These are phyloP conservation scores for Sogatella furcifera DNA, from an alignment of 1,140 invertebrate species.

Conservation along the genomic window DNA sequence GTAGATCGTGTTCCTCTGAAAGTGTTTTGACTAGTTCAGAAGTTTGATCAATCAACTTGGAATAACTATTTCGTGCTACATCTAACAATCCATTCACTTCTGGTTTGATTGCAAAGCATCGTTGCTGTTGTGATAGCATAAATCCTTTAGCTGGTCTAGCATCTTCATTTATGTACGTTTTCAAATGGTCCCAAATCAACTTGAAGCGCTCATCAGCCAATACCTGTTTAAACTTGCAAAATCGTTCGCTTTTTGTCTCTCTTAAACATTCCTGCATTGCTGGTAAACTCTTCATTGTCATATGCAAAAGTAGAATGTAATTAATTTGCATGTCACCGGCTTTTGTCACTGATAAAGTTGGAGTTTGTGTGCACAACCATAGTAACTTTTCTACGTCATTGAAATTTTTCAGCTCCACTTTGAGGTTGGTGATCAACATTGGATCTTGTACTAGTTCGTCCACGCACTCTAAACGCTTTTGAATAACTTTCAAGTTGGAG, in stretches of 20 bases:
- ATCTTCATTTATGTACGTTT: conserved; percentile 59
- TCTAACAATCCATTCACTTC: conserved; percentile 64
- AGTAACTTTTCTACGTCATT: conserved; percentile 50
- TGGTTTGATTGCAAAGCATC: conserved; percentile 74
- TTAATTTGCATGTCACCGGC: conserved; percentile 66
- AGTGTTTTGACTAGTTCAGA: conserved; percentile 48
- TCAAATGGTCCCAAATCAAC: conserved; percentile 50
- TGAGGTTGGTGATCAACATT: conserved; percentile 41
- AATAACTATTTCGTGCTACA: conserved; percentile 63
- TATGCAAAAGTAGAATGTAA: conserved; percentile 66
- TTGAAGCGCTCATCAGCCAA: conserved; percentile 38
- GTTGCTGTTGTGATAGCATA: conserved; percentile 53
- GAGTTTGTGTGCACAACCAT: conserved; percentile 42
- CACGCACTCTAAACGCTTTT: conserved; percentile 56
- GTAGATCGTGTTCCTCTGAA: conserved; percentile 48
- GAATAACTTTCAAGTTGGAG: conserved; percentile 50
- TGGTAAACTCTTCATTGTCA: conserved; percentile 59
- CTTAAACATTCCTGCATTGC: conserved; percentile 37
- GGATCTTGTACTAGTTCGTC: conserved; percentile 57
- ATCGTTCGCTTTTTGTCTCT: not conserved
- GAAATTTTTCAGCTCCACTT: conserved; percentile 42
- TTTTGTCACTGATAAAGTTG: conserved; percentile 44
- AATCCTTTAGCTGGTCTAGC: conserved; percentile 55
- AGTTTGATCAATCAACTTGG: conserved; percentile 67
- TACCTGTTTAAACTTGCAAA: conserved; percentile 24